Conservation (phyloP, 2,888 invertebrate species). For the Geotrupes spiniger region DNA sequence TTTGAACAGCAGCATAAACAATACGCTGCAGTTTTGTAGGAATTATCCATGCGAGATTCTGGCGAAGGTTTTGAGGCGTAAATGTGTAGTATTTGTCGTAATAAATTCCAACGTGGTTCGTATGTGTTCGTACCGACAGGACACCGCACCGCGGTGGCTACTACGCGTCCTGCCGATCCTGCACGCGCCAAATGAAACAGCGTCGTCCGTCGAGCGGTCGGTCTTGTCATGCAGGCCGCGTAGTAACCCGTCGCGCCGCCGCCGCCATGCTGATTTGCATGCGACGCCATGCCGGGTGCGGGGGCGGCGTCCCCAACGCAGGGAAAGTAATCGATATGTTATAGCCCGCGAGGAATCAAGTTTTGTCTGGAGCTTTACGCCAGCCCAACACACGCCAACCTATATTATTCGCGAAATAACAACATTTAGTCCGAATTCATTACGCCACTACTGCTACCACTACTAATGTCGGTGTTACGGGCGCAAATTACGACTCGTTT, state of each 20-base stretch:
- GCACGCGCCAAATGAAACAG: neutral
- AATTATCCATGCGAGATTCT: too few relatives aligned
- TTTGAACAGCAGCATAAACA: too few relatives aligned
- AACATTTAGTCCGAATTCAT: too few relatives aligned
- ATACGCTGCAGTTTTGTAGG: too few relatives aligned
- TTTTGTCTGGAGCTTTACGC: slow-evolving; percentile 34
- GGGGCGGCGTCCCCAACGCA: slow-evolving; percentile 45
- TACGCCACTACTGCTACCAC: too few relatives aligned
- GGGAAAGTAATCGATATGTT: slow-evolving; percentile 59
- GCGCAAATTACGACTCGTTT: too few relatives aligned
- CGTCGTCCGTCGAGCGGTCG: slow-evolving; percentile 18
- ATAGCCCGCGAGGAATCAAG: slow-evolving; percentile 39
- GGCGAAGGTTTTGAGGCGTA: too few relatives aligned
- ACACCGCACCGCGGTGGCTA: slow-evolving; percentile 1
- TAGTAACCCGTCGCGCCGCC: slow-evolving; percentile 57
- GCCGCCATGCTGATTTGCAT: slow-evolving; percentile 64
- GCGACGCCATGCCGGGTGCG: slow-evolving; percentile 57
- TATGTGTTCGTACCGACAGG: too few relatives aligned
- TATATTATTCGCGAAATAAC: slow-evolving; percentile 2
- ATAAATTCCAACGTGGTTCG: too few relatives aligned
- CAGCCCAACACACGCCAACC: slow-evolving; percentile 4
- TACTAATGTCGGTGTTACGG: too few relatives aligned
- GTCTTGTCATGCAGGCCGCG: slow-evolving; percentile 60
- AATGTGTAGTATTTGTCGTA: too few relatives aligned
- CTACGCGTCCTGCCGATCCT: slow-evolving; percentile 1